phyloP scores from a whole-genome alignment of 2,113 vertebrate genomes.

The Cephalopterus ornatus region DNA sequence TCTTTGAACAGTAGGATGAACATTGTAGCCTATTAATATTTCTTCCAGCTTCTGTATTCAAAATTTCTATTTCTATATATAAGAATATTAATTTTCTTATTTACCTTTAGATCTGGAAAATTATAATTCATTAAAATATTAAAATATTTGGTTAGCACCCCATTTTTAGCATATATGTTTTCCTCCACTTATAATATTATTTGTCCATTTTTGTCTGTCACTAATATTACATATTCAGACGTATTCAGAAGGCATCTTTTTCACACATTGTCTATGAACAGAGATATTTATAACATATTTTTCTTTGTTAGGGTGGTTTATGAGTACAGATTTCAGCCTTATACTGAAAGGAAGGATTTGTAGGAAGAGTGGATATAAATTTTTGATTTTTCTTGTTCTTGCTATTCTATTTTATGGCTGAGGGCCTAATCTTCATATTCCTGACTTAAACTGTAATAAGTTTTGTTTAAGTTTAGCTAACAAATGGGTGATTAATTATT shows the following conservation, averaged over 20 bases:
- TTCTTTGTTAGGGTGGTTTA: not conserved
- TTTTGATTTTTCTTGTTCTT: not conserved
- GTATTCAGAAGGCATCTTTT: not conserved
- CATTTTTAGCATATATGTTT: not conserved
- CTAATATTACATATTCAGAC: not conserved
- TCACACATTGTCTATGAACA: not conserved
- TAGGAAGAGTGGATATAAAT: not conserved
- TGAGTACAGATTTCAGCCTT: not conserved
- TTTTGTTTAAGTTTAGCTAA: slow-evolving; percentile 1
- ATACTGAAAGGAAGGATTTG: not conserved
- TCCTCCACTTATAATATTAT: not conserved
- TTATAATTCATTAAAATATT: not conserved
- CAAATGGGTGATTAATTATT: slow-evolving; percentile 36
- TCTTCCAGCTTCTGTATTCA: not conserved
- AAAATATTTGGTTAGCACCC: not conserved
- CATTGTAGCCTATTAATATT: not conserved
- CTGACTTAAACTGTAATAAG: not conserved
- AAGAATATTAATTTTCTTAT: not conserved
- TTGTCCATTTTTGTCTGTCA: not conserved
- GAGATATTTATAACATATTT: not conserved
- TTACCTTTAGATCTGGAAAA: not conserved
- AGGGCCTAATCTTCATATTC: not conserved
- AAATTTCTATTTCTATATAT: not conserved
- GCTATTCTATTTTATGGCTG: not conserved
- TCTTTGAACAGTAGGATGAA: not conserved